phyloP scores from a whole-genome alignment of 92 coral and sea anemone genomes.

The Actinostola sp. region DNA sequence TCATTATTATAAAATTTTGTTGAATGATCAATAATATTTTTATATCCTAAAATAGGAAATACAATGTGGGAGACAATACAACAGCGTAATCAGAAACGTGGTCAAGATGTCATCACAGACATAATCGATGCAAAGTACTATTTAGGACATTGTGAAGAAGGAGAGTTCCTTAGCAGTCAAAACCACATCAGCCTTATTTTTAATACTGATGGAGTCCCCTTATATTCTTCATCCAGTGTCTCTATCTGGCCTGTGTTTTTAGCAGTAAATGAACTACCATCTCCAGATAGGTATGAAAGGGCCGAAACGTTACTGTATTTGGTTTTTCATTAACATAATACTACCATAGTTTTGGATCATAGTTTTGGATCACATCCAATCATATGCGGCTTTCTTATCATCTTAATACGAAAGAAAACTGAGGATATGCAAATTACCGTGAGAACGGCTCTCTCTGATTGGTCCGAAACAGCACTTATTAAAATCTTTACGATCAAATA shows the following conservation, averaged over 20 bases:
- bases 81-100: constrained; percentile 17
- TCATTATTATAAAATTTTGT: too few species aligned
- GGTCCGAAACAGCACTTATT: background rate
- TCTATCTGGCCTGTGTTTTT: too few species aligned
- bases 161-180: constrained; percentile 28
- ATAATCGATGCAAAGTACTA: constrained; percentile 60
- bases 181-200: constrained; percentile 42
- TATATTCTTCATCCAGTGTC: constrained; percentile 41
- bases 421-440: too few species aligned
- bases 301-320: too few species aligned
- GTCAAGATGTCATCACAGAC: constrained; percentile 38
- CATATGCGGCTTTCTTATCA: too few species aligned
- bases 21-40: background rate
- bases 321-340: too few species aligned
- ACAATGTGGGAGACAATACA: constrained; percentile 45
- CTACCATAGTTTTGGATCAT: too few species aligned
- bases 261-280: constrained; percentile 37
- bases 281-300: constrained; percentile 52
- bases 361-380: too few species aligned
- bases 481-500: too few species aligned
- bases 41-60: constrained; percentile 21
- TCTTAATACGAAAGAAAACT: too few species aligned
- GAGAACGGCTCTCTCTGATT: too few species aligned
- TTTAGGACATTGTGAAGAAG: constrained; percentile 19
- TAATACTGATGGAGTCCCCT: constrained; percentile 39